Base-by-base conservation (phyloP, 2,888 invertebrate species). In the Thymelicus acteon region DNA sequence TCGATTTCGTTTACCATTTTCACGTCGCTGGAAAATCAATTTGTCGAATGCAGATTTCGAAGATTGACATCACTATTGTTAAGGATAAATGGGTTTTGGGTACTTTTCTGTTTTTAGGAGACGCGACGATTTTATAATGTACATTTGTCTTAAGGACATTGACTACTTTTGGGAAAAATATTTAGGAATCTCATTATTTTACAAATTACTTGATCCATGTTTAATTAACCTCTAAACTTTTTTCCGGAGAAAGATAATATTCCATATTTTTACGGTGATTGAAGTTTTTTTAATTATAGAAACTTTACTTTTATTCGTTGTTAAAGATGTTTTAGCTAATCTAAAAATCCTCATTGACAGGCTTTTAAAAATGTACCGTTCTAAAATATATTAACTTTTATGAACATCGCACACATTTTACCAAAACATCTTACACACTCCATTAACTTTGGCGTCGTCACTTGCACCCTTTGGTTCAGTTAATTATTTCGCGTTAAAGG, bases 1-100 rank as follows among this genome's bases (percentile, higher is more conserved):
- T 84, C 78, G 82, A 74, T 87, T 89, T 87, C 85, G 87, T 82
- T 83, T 84, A 74, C 72, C 72, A 66, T 70, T 73, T 72, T 73
- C 70, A 24, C 62, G 52, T 64, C 67, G 58, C 70, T 67, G 44
- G 65, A 67, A 70, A 74, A 67, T 68, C 73, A 73, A 75, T 76
- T 74, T 72, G 72, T 73, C 72, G 65, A 71, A 61, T 71, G 68
- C 72, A 64, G 69, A 73, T 48, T 40, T 66, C 49, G 12, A 39
- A 39, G 61, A 71, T 66, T 71, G 66, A 61, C 71, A 62, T 71
- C 66, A 66, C 66, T 57, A 66, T 71, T 71, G 71, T 71, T 61
- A 62, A 68, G 54, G 61, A 58, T 64, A 72, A 62, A 65, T 62
- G 39, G 52, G 67, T 70, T 65, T 67, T 64, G 10, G 48, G 39